Evolutionary conservation across 2,888 invertebrate species (phyloP).

Genomic region (Parasteatoda lunata): DNA sequence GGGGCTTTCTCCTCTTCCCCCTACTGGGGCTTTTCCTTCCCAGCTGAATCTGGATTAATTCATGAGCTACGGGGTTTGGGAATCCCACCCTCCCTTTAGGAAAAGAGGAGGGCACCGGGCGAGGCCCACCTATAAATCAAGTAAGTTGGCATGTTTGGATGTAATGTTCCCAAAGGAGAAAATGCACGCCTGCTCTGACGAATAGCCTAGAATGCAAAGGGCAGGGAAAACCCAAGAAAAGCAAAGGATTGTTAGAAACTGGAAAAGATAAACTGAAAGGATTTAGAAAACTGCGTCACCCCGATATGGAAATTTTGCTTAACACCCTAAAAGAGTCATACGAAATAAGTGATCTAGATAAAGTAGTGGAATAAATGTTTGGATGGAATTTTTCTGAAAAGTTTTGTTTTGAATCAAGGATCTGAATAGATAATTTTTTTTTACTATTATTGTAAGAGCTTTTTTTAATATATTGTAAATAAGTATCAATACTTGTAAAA

Average conservation of each 20-base stretch:
- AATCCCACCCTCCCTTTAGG: constrained; percentile 45
- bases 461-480: too few relatives aligned
- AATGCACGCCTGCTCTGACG: constrained; percentile 40
- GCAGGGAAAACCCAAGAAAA: constrained; percentile 39
- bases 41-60: constrained; percentile 65
- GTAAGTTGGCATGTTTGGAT: constrained; percentile 64
- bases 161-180: constrained; percentile 63
- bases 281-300: neutral
- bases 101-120: constrained; percentile 50
- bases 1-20: constrained; percentile 26
- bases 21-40: constrained; percentile 40
- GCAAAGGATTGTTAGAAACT: constrained; percentile 43
- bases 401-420: neutral
- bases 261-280: constrained; percentile 7
- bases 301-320: neutral
- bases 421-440: too few relatives aligned
- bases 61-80: constrained; percentile 66
- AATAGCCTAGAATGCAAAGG: constrained; percentile 50
- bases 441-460: too few relatives aligned
- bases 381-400: neutral
- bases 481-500: too few relatives aligned
- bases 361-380: neutral
- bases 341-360: neutral
- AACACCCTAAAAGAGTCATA: neutral
- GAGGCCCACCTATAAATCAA: constrained; percentile 66